Evolutionary conservation across 2,797 vertebrate species (phyloP).

Genomic region (Crenichthys baileyi): DNA sequence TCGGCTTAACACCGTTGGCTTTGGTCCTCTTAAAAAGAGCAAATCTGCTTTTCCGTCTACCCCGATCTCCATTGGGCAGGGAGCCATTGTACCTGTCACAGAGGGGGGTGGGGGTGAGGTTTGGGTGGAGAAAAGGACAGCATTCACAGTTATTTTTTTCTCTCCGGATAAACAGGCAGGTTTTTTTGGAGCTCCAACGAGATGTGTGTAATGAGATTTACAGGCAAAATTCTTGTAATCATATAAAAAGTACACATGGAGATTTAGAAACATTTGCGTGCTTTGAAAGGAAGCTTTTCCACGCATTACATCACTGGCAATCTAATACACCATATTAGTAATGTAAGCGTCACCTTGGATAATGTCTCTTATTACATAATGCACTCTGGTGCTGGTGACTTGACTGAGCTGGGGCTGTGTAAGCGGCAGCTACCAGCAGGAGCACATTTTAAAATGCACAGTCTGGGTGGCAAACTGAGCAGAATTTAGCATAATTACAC

Average conservation of each 20-base stretch:
- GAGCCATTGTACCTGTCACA: constrained; percentile 94
- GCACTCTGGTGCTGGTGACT: constrained; percentile 58
- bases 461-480: constrained; percentile 20
- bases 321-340: constrained; percentile 63
- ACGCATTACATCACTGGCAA: constrained; percentile 61
- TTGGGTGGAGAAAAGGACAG: constrained; percentile 32
- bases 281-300: constrained; percentile 60
- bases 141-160: constrained; percentile 27
- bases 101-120: constrained; percentile 16
- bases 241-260: constrained; percentile 44
- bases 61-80: constrained; percentile 94
- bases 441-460: constrained; percentile 47
- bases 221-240: constrained; percentile 38
- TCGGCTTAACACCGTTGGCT: constrained; percentile 96
- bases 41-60: constrained; percentile 97
- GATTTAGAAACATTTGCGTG: constrained; percentile 52
- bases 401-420: constrained; percentile 41
- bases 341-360: constrained; percentile 71
- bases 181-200: constrained; percentile 33
- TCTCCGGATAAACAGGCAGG: constrained; percentile 6
- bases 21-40: constrained; percentile 92
- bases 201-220: constrained; percentile 47
- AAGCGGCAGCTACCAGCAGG: constrained; percentile 58
- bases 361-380: constrained; percentile 70
- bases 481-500: constrained; percentile 4